Evolutionary conservation across 2,888 invertebrate genomes (phyloP).

Genomic region (Resseliella maxima): DNA sequence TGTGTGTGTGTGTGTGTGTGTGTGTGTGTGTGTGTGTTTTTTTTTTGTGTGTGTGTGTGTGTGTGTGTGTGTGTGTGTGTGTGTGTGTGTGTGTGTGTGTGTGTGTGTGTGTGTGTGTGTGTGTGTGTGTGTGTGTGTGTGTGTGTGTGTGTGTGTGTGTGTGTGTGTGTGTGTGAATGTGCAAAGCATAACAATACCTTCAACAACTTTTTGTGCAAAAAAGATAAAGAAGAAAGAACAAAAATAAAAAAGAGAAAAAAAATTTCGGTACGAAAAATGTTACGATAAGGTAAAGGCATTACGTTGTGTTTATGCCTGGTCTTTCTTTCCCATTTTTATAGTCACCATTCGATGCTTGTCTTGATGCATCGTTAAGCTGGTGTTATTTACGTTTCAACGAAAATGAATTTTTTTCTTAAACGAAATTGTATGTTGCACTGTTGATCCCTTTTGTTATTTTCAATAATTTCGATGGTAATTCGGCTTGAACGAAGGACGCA

Average conservation of each 20-base stretch:
- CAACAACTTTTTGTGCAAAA: constrained; percentile 25
- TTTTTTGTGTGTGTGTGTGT: too few relatives aligned
- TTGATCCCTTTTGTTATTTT: constrained; percentile 11
- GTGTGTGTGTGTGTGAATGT: too few relatives aligned
- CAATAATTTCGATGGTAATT: not conserved
- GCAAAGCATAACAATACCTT: constrained; percentile 39
- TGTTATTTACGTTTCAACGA: constrained; percentile 52
- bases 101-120: too few relatives aligned
- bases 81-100: too few relatives aligned
- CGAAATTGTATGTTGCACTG: not conserved
- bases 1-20: too few relatives aligned
- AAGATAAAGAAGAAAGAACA: too few relatives aligned
- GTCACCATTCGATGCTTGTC: not conserved
- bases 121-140: too few relatives aligned
- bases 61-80: too few relatives aligned
- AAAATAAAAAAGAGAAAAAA: too few relatives aligned
- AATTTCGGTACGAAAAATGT: not conserved
- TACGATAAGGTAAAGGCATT: constrained; percentile 12
- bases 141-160: too few relatives aligned
- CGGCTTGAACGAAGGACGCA: not conserved
- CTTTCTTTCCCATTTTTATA: not conserved
- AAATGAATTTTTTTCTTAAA: constrained; percentile 55
- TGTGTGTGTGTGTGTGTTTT: too few relatives aligned
- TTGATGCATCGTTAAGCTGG: constrained; percentile 42
- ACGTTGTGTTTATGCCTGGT: not conserved